Conservation (phyloP, 2,888 invertebrate species). For the Lycophotia porphyrea region DNA sequence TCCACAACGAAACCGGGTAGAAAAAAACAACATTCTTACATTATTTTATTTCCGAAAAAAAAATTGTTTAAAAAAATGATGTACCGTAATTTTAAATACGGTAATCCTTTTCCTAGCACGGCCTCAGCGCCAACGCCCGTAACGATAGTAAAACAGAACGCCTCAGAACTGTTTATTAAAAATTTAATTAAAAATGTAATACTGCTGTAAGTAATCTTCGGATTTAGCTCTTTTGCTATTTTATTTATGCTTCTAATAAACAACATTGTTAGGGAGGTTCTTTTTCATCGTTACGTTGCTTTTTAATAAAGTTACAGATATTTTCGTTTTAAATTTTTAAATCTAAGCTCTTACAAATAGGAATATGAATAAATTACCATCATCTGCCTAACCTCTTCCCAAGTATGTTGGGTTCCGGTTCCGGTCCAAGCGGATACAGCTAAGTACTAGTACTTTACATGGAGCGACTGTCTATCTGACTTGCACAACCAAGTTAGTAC, state of each 20-base stretch:
- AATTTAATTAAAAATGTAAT: conserved; percentile 69
- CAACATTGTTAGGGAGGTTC: conserved; percentile 30
- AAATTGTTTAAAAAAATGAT: conserved; percentile 28
- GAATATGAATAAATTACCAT: background rate
- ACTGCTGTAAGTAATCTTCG: conserved; percentile 59
- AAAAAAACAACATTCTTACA: background rate
- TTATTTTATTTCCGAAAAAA: conserved; percentile 10
- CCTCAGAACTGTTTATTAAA: conserved; percentile 66
- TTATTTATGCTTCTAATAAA: conserved; percentile 59
- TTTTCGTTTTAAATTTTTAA: background rate
- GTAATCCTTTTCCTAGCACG: conserved; percentile 55
- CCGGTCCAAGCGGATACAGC: background rate
- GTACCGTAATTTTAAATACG: conserved; percentile 49
- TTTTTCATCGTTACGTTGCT: conserved; percentile 34
- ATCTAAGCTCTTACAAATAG: background rate
- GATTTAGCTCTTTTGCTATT: conserved; percentile 60
- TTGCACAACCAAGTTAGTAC: background rate
- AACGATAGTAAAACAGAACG: conserved; percentile 61
- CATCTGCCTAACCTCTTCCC: background rate
- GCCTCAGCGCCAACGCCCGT: conserved; percentile 17
- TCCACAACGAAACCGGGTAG: background rate
- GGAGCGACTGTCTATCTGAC: background rate
- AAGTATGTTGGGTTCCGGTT: background rate
- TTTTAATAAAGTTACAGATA: conserved; percentile 28
- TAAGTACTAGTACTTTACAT: background rate